Conservation (phyloP, 1,140 invertebrate species). For the Scaptomyza graminum region DNA sequence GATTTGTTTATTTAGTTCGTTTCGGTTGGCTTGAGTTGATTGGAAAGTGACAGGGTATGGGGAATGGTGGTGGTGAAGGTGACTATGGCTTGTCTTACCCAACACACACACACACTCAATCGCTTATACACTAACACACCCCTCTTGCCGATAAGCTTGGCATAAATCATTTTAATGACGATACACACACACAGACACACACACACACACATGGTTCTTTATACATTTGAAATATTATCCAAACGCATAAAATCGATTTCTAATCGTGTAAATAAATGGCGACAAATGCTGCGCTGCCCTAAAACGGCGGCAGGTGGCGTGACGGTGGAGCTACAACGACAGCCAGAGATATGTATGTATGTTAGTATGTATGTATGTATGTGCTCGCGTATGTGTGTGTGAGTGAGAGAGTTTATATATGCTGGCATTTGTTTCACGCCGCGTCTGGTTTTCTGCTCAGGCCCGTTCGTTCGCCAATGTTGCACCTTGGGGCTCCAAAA, state of each 20-base stretch:
- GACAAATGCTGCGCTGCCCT: slow-evolving; percentile 69
- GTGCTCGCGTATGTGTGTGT: not conserved
- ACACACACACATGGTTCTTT: slow-evolving; percentile 10
- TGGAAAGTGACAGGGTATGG: not conserved
- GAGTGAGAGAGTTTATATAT: slow-evolving; percentile 14
- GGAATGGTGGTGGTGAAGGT: not conserved
- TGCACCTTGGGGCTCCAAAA: slow-evolving; percentile 63
- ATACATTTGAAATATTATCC: slow-evolving; percentile 71
- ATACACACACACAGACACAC: slow-evolving; percentile 37
- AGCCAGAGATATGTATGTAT: slow-evolving; percentile 9
- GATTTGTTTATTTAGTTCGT: not conserved
- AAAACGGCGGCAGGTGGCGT: slow-evolving; percentile 36
- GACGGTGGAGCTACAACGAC: slow-evolving; percentile 8
- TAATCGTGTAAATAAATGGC: slow-evolving; percentile 81
- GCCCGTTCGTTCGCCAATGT: slow-evolving; percentile 58
- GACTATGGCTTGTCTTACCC: slow-evolving; percentile 1
- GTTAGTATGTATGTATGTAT: slow-evolving; percentile 2
- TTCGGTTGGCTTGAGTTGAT: not conserved
- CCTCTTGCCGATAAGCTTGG: slow-evolving; percentile 62
- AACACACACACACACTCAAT: slow-evolving; percentile 7
- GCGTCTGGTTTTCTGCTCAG: slow-evolving; percentile 11
- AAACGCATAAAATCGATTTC: slow-evolving; percentile 81
- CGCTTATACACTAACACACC: slow-evolving; percentile 10
- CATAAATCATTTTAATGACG: slow-evolving; percentile 77
- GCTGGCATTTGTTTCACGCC: slow-evolving; percentile 49